phyloP scores from a whole-genome alignment of 2,888 invertebrate genomes.

The Serripes groenlandicus region DNA sequence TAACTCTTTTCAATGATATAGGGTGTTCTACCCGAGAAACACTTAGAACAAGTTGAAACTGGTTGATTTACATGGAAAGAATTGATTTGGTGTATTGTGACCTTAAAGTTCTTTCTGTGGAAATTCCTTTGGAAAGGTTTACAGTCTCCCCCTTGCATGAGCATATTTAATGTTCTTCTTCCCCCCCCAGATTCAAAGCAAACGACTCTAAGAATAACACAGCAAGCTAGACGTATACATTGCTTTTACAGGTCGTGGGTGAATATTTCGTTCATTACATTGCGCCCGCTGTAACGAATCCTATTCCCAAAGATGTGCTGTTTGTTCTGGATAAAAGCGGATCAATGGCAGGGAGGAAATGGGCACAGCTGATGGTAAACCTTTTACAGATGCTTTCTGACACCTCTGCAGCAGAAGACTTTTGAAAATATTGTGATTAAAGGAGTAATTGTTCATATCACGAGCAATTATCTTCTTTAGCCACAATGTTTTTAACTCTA shows the following conservation, averaged over 20 bases:
- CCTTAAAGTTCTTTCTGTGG: too few relatives aligned
- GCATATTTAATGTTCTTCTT: too few relatives aligned
- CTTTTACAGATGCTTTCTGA: background rate
- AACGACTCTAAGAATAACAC: too few relatives aligned
- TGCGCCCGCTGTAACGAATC: constrained; percentile 88
- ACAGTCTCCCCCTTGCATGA: too few relatives aligned
- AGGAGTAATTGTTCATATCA: background rate
- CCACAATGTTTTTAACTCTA: background rate
- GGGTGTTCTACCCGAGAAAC: too few relatives aligned
- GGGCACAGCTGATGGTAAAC: constrained; percentile 88
- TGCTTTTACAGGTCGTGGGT: constrained; percentile 84
- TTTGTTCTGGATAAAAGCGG: constrained; percentile 92
- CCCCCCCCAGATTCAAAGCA: too few relatives aligned
- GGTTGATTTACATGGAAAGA: too few relatives aligned
- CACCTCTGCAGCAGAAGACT: background rate
- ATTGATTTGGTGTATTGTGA: too few relatives aligned
- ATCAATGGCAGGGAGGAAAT: constrained; percentile 91
- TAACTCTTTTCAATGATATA: too few relatives aligned
- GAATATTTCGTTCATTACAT: constrained; percentile 93
- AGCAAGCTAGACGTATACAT: too few relatives aligned
- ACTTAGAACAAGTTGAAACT: too few relatives aligned
- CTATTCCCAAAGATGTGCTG: constrained; percentile 89
- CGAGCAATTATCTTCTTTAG: background rate
- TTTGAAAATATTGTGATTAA: background rate
- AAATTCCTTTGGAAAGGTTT: too few relatives aligned